Evolutionary conservation across 1,140 invertebrate species (phyloP).

Genomic region (Campodea augens): DNA sequence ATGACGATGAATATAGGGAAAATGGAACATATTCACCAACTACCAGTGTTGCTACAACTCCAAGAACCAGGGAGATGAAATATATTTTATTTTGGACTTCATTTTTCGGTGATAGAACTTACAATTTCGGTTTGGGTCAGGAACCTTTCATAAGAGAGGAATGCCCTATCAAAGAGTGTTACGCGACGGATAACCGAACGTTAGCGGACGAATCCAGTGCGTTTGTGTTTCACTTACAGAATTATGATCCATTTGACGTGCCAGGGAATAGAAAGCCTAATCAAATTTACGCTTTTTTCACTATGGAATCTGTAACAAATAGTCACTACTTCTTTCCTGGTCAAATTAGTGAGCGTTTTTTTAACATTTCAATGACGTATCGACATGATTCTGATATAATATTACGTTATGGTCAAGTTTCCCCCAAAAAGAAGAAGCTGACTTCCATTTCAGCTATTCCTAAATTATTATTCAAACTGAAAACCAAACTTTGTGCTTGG

Average conservation of each 20-base stretch:
- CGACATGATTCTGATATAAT: conserved; percentile 31
- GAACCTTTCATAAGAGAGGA: not conserved
- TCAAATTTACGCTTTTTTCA: conserved; percentile 14
- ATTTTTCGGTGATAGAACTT: not conserved
- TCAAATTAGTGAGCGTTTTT: not conserved
- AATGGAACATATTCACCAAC: no score
- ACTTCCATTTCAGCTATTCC: not conserved
- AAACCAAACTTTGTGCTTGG: conserved; percentile 25
- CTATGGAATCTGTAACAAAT: conserved; percentile 11
- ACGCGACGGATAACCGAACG: conserved; percentile 6
- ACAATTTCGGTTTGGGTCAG: not conserved
- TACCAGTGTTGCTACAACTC: no score
- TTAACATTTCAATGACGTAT: conserved; percentile 25
- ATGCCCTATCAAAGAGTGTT: conserved; percentile 7
- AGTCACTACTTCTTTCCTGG: not conserved
- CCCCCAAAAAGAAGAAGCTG: conserved; percentile 11
- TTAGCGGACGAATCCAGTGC: conserved; percentile 12
- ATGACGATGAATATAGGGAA: no score
- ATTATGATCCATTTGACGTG: conserved; percentile 10
- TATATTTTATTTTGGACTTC: not conserved
- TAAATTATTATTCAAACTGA: conserved; percentile 4
- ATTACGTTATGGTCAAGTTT: conserved; percentile 24
- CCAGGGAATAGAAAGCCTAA: conserved; percentile 5
- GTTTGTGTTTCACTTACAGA: conserved; percentile 13
- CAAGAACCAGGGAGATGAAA: no score